These are phyloP conservation scores for Syndactyla subalaris DNA, from an alignment of 2,797 vertebrate species.

Conservation along the genomic window DNA sequence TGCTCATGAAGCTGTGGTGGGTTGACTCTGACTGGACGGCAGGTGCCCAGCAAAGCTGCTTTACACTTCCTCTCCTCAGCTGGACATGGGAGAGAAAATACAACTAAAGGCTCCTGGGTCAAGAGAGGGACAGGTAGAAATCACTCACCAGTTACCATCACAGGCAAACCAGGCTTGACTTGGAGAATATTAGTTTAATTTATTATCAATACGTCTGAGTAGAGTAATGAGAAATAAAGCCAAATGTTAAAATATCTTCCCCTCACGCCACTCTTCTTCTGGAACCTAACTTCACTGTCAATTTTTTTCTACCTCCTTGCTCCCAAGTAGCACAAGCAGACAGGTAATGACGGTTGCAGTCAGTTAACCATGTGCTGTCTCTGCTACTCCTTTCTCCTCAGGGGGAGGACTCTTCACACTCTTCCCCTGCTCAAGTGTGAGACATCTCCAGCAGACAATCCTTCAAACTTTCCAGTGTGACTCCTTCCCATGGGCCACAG, in stretches of 20 bases:
- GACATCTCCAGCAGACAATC: not conserved
- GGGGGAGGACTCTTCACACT: not conserved
- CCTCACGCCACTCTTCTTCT: not conserved
- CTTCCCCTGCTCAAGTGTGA: not conserved
- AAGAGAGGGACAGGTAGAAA: not conserved
- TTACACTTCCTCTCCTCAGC: not conserved
- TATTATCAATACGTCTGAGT: not conserved
- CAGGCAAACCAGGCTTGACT: not conserved
- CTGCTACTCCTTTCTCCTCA: not conserved
- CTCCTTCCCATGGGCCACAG: not conserved
- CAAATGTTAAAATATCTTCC: not conserved
- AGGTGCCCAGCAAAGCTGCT: not conserved
- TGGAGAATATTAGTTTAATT: not conserved
- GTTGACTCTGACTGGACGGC: not conserved
- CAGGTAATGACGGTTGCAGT: not conserved
- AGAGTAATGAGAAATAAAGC: not conserved
- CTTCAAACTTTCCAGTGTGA: fast-evolving
- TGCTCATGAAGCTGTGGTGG: not conserved
- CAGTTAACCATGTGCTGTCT: not conserved
- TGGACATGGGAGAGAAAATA: not conserved
- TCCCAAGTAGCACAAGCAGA: not conserved
- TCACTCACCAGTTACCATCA: not conserved
- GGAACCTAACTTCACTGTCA: not conserved
- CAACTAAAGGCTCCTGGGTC: not conserved
- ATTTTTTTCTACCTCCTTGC: not conserved